Evolutionary conservation across 1,140 invertebrate genomes (phyloP).

Genomic region (Homalodisca vitripennis): DNA sequence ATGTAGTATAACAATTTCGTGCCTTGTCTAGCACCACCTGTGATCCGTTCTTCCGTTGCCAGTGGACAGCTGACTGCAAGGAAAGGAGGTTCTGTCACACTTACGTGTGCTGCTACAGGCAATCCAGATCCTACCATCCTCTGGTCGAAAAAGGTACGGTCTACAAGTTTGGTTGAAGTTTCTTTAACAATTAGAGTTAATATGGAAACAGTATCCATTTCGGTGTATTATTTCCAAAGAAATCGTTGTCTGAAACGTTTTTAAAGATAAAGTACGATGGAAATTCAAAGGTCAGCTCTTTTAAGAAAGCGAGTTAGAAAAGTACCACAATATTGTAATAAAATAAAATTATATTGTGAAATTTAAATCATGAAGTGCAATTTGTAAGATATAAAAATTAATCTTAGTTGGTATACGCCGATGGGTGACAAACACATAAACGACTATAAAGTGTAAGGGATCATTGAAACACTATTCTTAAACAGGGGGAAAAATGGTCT

Average conservation of each 20-base stretch:
- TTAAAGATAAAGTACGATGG: background rate
- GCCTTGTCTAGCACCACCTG: conserved; percentile 54
- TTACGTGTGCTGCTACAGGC: conserved; percentile 60
- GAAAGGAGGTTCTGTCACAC: conserved; percentile 58
- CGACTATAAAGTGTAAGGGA: too few species aligned
- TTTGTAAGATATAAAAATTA: too few species aligned
- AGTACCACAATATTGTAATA: too few species aligned
- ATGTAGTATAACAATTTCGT: background rate
- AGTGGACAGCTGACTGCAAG: conserved; percentile 59
- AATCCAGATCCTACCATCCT: conserved; percentile 62
- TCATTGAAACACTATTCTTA: too few species aligned
- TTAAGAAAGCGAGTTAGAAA: too few species aligned
- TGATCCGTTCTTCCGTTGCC: conserved; percentile 55
- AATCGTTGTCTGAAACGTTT: background rate
- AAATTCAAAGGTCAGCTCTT: too few species aligned
- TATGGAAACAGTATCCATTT: background rate
- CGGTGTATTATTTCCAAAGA: background rate
- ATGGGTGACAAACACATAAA: too few species aligned
- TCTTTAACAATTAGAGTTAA: background rate
- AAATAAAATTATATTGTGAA: too few species aligned
- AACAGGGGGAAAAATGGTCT: too few species aligned
- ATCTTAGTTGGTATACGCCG: too few species aligned
- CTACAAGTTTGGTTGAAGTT: too few species aligned
- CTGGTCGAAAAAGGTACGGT: conserved; percentile 56
- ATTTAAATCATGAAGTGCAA: too few species aligned